Evolutionary conservation across 2,888 invertebrate species (phyloP).

Genomic region (Aspidiotus rigidus): DNA sequence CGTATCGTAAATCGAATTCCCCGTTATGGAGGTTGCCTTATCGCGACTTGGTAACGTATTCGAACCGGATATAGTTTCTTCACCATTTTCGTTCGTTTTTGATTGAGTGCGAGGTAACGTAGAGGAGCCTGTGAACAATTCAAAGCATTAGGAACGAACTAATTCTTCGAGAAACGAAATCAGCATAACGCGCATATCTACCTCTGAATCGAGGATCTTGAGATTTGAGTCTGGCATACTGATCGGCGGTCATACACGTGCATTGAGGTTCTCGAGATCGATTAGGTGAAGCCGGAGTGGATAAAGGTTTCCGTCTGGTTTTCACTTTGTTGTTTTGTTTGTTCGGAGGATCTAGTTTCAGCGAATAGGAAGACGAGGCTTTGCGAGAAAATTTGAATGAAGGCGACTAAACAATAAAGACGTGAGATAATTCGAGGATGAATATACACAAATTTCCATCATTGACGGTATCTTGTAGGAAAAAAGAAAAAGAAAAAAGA

Average conservation of each 20-base stretch:
- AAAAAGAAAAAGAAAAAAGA: too few species aligned
- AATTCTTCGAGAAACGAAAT: too few species aligned
- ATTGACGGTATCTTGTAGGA: too few species aligned
- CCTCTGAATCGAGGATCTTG: conserved; percentile 74
- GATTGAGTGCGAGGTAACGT: conserved; percentile 65
- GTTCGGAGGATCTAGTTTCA: conserved; percentile 78
- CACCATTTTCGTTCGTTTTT: conserved; percentile 22
- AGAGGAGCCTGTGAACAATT: conserved; percentile 57
- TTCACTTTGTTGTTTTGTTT: conserved; percentile 71
- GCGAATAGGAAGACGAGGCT: conserved; percentile 91
- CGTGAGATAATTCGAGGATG: conserved; percentile 6
- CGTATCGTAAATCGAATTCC: conserved; percentile 80
- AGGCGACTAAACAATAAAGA: conserved; percentile 61
- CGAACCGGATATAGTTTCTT: conserved; percentile 18
- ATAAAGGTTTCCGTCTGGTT: conserved; percentile 79
- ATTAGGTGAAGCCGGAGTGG: conserved; percentile 88
- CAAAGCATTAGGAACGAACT: not conserved
- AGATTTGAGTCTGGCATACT: conserved; percentile 72
- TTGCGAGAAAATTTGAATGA: conserved; percentile 96
- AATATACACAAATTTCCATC: not conserved
- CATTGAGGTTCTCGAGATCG: conserved; percentile 81
- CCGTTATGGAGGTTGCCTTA: conserved; percentile 68
- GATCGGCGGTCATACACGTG: conserved; percentile 91
- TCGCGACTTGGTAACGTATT: conserved; percentile 22
- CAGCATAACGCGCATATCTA: conserved; percentile 32